phyloP scores from a whole-genome alignment of 1,140 invertebrate genomes.

The Diabrotica undecimpunctata region DNA sequence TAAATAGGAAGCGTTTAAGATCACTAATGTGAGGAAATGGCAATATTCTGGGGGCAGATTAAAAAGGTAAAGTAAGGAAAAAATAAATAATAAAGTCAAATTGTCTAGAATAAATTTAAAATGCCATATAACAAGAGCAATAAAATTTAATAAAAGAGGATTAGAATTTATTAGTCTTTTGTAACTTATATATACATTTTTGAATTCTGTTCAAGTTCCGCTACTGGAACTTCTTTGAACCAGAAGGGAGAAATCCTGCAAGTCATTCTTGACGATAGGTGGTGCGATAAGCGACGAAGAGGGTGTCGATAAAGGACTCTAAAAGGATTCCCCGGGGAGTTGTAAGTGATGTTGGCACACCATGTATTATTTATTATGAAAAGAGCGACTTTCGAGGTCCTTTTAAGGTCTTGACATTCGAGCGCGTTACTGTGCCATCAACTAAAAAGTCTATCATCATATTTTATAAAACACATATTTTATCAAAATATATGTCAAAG shows the following conservation, averaged over 20 bases:
- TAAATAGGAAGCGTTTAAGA: too few species aligned
- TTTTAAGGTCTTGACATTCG: neutral
- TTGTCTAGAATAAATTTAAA: too few species aligned
- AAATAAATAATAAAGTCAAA: too few species aligned
- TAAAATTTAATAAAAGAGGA: too few species aligned
- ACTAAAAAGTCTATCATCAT: neutral
- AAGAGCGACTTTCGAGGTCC: conserved; percentile 2
- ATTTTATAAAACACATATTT: too few species aligned
- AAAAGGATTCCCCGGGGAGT: conserved; percentile 22
- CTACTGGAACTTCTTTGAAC: conserved; percentile 5
- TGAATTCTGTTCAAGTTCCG: neutral
- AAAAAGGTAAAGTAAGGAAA: too few species aligned
- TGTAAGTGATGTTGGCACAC: conserved; percentile 22
- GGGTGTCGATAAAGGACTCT: conserved; percentile 23
- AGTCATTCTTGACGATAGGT: conserved; percentile 22
- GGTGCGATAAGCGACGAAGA: conserved; percentile 21
- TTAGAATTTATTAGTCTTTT: too few species aligned
- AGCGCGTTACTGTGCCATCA: neutral
- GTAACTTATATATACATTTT: too few species aligned
- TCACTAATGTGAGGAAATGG: too few species aligned
- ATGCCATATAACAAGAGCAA: too few species aligned
- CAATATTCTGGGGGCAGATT: too few species aligned
- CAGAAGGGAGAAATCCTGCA: conserved; percentile 12
- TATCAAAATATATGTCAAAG: too few species aligned
- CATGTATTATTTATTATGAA: conserved; percentile 22